Percentiles rank a stretch among this genome's conserved stretches.
Evolutionary conservation across 1,140 invertebrate species (phyloP).

Genomic region (Zaprionus capensis): DNA sequence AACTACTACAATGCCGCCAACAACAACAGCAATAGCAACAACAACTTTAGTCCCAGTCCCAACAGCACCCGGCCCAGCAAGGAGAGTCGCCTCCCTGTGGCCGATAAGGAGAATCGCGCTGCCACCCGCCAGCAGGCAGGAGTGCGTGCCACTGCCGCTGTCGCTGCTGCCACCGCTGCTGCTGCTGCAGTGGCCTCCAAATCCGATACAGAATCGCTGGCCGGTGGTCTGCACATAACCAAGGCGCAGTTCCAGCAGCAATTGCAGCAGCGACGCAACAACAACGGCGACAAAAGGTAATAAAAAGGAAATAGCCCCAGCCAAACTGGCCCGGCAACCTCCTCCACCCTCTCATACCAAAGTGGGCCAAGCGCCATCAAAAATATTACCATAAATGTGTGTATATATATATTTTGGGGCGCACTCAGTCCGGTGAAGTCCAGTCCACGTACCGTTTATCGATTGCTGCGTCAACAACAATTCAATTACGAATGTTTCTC

Average conservation of each 20-base stretch:
- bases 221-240: constrained; percentile 73
- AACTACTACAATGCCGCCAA: constrained; percentile 54
- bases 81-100: constrained; percentile 9
- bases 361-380: constrained; percentile 43
- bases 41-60: constrained; percentile 34
- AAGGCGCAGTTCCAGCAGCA: constrained; percentile 81
- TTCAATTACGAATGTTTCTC: constrained; percentile 59
- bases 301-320: constrained; percentile 30
- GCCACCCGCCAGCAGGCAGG: constrained; percentile 61
- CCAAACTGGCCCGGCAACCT: background rate
- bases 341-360: background rate
- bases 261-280: constrained; percentile 64
- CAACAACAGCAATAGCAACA: constrained; percentile 26
- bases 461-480: constrained; percentile 61
- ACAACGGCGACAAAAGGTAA: constrained; percentile 68
- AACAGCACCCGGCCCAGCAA: background rate
- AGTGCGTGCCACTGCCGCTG: constrained; percentile 64
- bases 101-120: constrained; percentile 33
- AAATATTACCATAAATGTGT: constrained; percentile 66
- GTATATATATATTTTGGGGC: constrained; percentile 16
- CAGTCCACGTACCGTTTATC: constrained; percentile 32
- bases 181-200: constrained; percentile 50
- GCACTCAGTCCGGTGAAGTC: background rate
- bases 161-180: constrained; percentile 50
- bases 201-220: constrained; percentile 50